phyloP scores from a whole-genome alignment of 1,140 invertebrate species.

The Conopomorpha cramerella region DNA sequence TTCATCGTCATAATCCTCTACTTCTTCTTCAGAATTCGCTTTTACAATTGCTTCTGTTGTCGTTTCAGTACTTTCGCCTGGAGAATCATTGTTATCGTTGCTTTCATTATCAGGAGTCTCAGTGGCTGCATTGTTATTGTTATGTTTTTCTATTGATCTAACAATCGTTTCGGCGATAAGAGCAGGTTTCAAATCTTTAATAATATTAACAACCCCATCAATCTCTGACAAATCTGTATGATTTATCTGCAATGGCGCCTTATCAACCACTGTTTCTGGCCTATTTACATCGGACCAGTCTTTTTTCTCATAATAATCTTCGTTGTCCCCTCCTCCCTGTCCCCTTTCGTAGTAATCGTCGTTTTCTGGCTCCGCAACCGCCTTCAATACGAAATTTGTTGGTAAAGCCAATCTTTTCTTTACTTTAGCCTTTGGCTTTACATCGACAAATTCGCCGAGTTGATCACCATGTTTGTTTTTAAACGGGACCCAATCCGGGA shows the following conservation, averaged over 20 bases:
- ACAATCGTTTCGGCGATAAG: conserved; percentile 11
- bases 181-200: conserved; percentile 12
- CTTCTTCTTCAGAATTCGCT: conserved; percentile 6
- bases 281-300: conserved; percentile 34
- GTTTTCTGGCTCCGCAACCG: conserved; percentile 23
- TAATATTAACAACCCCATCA: conserved; percentile 36
- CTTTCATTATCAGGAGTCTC: too few species aligned
- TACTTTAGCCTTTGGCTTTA: conserved; percentile 22
- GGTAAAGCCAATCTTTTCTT: conserved; percentile 41
- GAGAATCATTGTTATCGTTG: background rate
- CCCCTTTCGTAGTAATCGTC: conserved; percentile 32
- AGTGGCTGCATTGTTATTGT: too few species aligned
- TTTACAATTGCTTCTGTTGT: too few species aligned
- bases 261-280: conserved; percentile 10
- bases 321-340: conserved; percentile 25
- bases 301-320: conserved; percentile 43
- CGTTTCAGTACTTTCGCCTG: too few species aligned
- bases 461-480: conserved; percentile 44
- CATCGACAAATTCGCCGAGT: conserved; percentile 32
- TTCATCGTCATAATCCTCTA: conserved; percentile 5
- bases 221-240: conserved; percentile 30
- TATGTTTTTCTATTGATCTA: conserved; percentile 5
- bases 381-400: conserved; percentile 29
- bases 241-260: conserved; percentile 11
- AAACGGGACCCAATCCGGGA: conserved; percentile 45